These are phyloP conservation scores for Tubiluchus corallicola DNA, from an alignment of 2,888 invertebrate genomes.

Conservation along the genomic window DNA sequence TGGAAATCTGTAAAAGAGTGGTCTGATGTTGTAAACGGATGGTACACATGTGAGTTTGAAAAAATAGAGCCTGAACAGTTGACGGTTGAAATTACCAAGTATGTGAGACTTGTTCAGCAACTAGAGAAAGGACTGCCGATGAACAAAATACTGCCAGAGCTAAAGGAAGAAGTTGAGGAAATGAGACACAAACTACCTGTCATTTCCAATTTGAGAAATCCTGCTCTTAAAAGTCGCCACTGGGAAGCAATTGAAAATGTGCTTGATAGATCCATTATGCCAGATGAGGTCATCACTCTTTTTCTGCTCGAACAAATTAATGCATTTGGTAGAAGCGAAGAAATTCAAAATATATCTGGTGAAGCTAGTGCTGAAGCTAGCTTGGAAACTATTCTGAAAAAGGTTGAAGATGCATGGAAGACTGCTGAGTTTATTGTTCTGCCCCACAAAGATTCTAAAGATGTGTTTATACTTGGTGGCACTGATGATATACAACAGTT, in stretches of 20 bases:
- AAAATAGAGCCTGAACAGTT: constrained; percentile 55
- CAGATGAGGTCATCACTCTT: constrained; percentile 46
- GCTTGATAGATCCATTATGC: constrained; percentile 47
- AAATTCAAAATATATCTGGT: constrained; percentile 62
- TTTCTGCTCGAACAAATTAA: constrained; percentile 46
- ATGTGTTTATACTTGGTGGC: constrained; percentile 62
- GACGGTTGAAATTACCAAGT: constrained; percentile 42
- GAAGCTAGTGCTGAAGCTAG: constrained; percentile 74
- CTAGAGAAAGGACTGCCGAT: constrained; percentile 63
- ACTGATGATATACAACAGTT: constrained; percentile 62
- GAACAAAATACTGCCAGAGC: constrained; percentile 54
- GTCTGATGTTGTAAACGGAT: neutral
- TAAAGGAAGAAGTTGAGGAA: constrained; percentile 54
- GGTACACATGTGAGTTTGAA: constrained; percentile 33
- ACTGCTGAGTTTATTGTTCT: constrained; percentile 53
- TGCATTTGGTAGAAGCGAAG: constrained; percentile 51
- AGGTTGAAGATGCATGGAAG: constrained; percentile 70
- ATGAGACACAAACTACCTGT: constrained; percentile 62
- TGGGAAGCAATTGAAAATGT: constrained; percentile 62
- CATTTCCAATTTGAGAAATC: constrained; percentile 58
- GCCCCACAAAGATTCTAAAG: constrained; percentile 58
- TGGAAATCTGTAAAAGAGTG: neutral
- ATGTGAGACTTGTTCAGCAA: constrained; percentile 49
- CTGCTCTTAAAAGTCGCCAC: constrained; percentile 54
- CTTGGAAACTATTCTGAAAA: constrained; percentile 55